phyloP scores from a whole-genome alignment of 1,140 invertebrate species.

The Drosophila murphyi region DNA sequence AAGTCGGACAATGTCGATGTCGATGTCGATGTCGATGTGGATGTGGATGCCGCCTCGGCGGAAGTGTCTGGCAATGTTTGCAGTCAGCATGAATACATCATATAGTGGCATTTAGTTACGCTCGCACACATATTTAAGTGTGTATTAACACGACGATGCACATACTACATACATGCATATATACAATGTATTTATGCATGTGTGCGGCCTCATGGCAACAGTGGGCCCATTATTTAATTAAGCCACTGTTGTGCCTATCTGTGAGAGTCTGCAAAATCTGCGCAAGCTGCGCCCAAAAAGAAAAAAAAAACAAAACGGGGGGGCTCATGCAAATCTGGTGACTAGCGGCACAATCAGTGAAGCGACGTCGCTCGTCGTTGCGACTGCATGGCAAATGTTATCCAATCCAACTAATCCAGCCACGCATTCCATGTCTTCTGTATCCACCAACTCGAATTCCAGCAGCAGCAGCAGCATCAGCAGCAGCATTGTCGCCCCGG shows the following conservation, averaged over 20 bases:
- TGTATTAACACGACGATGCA: not conserved
- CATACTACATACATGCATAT: not conserved
- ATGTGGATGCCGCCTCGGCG: constrained; percentile 25
- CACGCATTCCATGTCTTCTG: constrained; percentile 32
- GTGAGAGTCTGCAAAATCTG: constrained; percentile 51
- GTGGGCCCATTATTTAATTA: constrained; percentile 72
- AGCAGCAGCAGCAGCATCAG: constrained; percentile 31
- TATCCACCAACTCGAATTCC: constrained; percentile 41
- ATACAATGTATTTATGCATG: not conserved
- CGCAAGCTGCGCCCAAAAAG: constrained; percentile 25
- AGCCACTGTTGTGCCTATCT: constrained; percentile 22
- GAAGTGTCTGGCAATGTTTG: constrained; percentile 64
- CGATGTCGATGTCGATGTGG: not conserved
- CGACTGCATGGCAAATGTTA: constrained; percentile 17
- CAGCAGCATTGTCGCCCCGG: constrained; percentile 5
- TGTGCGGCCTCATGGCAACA: constrained; percentile 38
- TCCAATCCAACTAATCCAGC: constrained; percentile 11
- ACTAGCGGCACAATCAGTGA: constrained; percentile 50
- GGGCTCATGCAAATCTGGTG: constrained; percentile 33
- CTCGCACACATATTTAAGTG: too few relatives aligned
- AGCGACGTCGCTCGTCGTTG: constrained; percentile 52
- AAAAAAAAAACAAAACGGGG: constrained; percentile 12
- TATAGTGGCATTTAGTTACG: not conserved
- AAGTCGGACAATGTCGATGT: constrained; percentile 9
- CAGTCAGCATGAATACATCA: not conserved